Percentiles rank a stretch among this genome's conserved stretches.
Evolutionary conservation across 2,888 invertebrate species (phyloP).

Genomic region (Synergus japonicus): DNA sequence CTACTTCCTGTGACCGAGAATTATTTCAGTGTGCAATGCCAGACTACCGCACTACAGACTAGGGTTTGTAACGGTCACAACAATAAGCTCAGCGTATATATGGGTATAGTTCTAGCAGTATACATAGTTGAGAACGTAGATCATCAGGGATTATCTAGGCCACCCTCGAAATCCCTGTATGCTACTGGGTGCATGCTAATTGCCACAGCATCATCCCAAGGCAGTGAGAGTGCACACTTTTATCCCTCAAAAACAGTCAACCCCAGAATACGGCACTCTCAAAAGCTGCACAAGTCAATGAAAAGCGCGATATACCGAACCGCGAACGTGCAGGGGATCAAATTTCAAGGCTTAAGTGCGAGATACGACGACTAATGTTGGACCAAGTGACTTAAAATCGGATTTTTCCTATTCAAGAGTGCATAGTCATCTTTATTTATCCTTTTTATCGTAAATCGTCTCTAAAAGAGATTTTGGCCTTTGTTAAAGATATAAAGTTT

Average conservation of each 20-base stretch:
- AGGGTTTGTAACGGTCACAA: constrained; percentile 23
- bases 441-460: neutral
- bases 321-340: constrained; percentile 55
- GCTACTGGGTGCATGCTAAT: constrained; percentile 69
- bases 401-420: neutral
- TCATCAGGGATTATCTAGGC: constrained; percentile 66
- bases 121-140: constrained; percentile 66
- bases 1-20: neutral
- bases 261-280: constrained; percentile 3
- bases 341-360: constrained; percentile 52
- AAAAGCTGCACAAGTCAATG: constrained; percentile 43
- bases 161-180: constrained; percentile 58
- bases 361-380: constrained; percentile 25
- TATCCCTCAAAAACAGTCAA: neutral
- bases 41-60: neutral
- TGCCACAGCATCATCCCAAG: constrained; percentile 52
- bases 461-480: neutral
- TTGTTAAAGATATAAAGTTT: neutral
- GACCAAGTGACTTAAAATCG: neutral
- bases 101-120: constrained; percentile 11
- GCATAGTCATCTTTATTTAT: neutral
- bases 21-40: neutral
- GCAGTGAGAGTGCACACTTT: constrained; percentile 4
- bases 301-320: constrained; percentile 46
- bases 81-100: neutral